Conservation (phyloP, 2,888 invertebrate species). For the Lepidocyrtinus sp. region DNA sequence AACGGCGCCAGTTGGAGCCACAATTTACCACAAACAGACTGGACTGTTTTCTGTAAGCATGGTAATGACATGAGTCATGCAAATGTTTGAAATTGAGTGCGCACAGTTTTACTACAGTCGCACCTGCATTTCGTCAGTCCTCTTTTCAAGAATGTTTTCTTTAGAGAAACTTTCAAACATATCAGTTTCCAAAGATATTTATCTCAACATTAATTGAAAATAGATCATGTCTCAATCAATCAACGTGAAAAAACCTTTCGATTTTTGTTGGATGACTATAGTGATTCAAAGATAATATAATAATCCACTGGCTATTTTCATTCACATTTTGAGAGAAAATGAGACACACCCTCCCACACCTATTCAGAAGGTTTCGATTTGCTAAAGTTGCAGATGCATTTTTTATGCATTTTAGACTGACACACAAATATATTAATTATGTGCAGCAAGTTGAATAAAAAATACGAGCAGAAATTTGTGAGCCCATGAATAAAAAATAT, state of each 20-base stretch:
- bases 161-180: background rate
- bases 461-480: background rate
- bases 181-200: background rate
- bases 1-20: background rate
- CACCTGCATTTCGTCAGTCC: background rate
- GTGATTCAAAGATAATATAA: background rate
- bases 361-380: background rate
- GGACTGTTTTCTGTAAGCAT: too few relatives aligned
- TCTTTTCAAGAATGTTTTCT: too few relatives aligned
- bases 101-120: background rate
- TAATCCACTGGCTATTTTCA: background rate
- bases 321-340: background rate
- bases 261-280: background rate
- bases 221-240: background rate
- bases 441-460: slow-evolving; percentile 6
- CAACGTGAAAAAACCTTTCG: background rate
- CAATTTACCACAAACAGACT: too few relatives aligned
- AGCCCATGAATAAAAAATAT: too few relatives aligned
- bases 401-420: background rate
- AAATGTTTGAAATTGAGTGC: background rate
- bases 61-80: background rate
- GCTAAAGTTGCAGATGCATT: background rate
- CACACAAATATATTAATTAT: slow-evolving; percentile 27
- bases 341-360: slow-evolving; percentile 1
- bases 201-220: background rate